phyloP scores from a whole-genome alignment of 2,113 vertebrate genomes.

The Sitta europaea region DNA sequence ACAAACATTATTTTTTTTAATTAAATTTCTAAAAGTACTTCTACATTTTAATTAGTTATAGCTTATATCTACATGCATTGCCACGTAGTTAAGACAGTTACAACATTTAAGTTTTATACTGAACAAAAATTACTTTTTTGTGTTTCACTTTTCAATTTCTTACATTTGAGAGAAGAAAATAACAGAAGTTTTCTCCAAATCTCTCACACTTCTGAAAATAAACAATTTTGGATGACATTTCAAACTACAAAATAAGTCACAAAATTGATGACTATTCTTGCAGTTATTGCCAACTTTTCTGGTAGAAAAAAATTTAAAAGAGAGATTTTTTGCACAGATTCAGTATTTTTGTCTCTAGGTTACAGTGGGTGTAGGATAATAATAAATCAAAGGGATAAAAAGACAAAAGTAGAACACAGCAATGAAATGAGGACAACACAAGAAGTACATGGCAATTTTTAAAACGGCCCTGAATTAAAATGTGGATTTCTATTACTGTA shows the following conservation, averaged over 20 bases:
- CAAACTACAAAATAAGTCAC: not conserved
- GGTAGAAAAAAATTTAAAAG: too few species aligned
- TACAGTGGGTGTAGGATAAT: not conserved
- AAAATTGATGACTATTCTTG: not conserved
- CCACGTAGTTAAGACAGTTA: not conserved
- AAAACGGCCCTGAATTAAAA: not conserved
- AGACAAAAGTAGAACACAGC: not conserved
- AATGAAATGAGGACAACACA: not conserved
- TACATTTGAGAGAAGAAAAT: not conserved
- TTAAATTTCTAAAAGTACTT: not conserved
- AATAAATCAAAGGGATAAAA: not conserved
- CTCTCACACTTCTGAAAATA: not conserved
- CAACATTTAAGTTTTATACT: not conserved
- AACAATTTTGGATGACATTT: not conserved
- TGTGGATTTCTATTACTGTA: not conserved
- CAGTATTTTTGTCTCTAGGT: not conserved
- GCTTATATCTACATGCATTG: not conserved
- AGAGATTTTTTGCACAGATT: not conserved
- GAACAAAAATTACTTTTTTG: not conserved
- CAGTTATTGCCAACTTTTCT: not conserved
- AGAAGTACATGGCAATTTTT: not conserved
- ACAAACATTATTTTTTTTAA: not conserved
- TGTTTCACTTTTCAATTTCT: not conserved
- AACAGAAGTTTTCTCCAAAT: not conserved
- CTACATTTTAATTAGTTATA: not conserved